Percentiles rank a stretch among this genome's conserved stretches.
Evolutionary conservation across 1,140 invertebrate genomes (phyloP).

Genomic region (Bombus turneri): DNA sequence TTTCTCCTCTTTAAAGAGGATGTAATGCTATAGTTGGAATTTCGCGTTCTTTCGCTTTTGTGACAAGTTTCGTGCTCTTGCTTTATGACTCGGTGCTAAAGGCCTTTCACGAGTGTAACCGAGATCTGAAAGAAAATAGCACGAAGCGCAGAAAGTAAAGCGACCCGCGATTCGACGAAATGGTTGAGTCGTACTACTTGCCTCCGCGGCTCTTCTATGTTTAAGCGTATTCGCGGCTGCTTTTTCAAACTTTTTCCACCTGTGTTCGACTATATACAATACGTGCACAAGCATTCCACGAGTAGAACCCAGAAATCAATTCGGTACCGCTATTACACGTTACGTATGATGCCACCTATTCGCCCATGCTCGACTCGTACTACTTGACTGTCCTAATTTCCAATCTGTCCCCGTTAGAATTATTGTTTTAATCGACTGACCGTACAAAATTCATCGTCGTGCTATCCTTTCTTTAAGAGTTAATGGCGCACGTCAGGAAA

Average conservation of each 20-base stretch:
- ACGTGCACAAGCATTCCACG: background rate
- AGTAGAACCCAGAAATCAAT: background rate
- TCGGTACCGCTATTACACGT: background rate
- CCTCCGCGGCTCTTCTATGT: background rate
- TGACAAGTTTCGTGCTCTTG: background rate
- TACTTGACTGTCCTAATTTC: background rate
- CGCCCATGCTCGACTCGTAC: background rate
- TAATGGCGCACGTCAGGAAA: background rate
- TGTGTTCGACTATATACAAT: background rate
- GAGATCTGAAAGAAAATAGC: constrained; percentile 11
- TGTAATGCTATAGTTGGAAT: background rate
- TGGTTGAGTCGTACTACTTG: constrained; percentile 16
- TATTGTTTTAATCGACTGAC: background rate
- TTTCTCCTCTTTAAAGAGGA: background rate
- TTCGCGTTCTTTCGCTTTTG: constrained; percentile 15
- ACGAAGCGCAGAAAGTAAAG: background rate
- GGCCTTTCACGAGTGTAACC: background rate
- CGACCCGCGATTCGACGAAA: background rate
- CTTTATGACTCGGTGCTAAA: background rate
- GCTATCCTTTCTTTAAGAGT: background rate
- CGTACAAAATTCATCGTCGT: background rate
- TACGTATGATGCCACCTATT: background rate
- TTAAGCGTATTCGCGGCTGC: background rate
- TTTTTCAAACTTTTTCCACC: background rate
- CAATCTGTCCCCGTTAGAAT: background rate